Percentiles rank a stretch among this genome's conserved stretches.
These are phyloP conservation scores for Threskiornis aethiopicus DNA, from an alignment of 2,797 vertebrate species.

Conservation along the genomic window DNA sequence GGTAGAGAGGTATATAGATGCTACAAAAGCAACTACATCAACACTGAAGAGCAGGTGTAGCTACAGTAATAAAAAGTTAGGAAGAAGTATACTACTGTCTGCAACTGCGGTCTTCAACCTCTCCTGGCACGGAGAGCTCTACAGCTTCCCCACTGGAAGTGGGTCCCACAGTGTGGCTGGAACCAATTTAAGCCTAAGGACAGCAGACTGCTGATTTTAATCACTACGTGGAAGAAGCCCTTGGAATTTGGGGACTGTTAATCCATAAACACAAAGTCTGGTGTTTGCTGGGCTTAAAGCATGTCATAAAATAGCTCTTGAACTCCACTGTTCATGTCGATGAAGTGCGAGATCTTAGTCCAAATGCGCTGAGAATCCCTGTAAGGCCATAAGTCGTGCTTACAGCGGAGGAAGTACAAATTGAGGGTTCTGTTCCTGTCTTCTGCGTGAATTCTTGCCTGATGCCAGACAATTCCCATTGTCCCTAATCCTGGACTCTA, in stretches of 20 bases:
- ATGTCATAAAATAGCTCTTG: neutral
- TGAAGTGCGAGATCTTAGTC: neutral
- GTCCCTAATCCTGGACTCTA: neutral
- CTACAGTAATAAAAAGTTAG: neutral
- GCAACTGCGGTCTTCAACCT: neutral
- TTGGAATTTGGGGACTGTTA: neutral
- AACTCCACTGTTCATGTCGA: neutral
- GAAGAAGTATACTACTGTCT: neutral
- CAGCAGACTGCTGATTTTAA: neutral
- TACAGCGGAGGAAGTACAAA: neutral
- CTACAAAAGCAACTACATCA: neutral
- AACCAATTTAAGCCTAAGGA: neutral
- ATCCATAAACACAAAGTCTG: neutral
- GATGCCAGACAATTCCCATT: neutral
- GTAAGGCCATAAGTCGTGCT: neutral
- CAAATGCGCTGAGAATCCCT: neutral
- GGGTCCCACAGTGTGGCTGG: neutral
- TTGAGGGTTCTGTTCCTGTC: neutral
- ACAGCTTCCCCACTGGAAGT: neutral
- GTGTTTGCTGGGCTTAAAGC: neutral
- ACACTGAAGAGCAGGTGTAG: neutral
- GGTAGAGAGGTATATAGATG: neutral
- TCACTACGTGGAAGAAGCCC: neutral
- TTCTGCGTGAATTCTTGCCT: neutral
- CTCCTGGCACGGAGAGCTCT: neutral